Base-by-base conservation (phyloP, 2,113 vertebrate species). In the Cettia cetti region DNA sequence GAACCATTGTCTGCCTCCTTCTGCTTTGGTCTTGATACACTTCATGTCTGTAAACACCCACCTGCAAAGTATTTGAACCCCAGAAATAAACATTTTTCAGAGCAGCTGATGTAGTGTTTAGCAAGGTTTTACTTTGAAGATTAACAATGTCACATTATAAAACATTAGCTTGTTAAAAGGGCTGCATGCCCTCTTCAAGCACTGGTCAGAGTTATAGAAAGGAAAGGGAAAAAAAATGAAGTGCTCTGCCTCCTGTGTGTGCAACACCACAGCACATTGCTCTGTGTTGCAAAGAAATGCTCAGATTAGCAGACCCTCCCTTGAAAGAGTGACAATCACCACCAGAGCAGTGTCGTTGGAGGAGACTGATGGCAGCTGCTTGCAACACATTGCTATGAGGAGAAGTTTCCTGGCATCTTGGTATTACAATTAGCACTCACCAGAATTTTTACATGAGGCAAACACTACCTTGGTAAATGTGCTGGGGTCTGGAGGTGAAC, bases 181-280 rank as follows among this genome's bases (percentile, higher is more conserved):
- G 6, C 40, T 0, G 0, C 2, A 1, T 64, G 8, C 7, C 10
- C 4, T 39, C 27, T 78, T 56, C 31, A 65, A 63, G 22, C 5
- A 21, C 11, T 20, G 12, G 15, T 50, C 7, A 44, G 13, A 61
- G 33, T 28, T 22, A 37, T 56, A 15, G 19, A 86, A 90, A 85
- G 5, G 9, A 72, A 64, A 1, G 5, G 15, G 5, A 22, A 74
- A 66, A 86, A 66, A 35, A n/a, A 10, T 17, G 3, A 71, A 57
- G 33, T 1, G 3, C 2, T 85, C 24, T 53, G 9, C 16, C 15
- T 60, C 14, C 10, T 8, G 5, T 65, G 50, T 14, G 68, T 53
- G 10, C 12, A 54, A 4, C 13, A 82, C 3, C 4, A 30, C 22
- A n/a, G 15, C 8, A 13, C 20, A 23, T 23, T 1, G 1, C 33